phyloP scores from a whole-genome alignment of 1,140 invertebrate species.

The Drosophila burlai region DNA sequence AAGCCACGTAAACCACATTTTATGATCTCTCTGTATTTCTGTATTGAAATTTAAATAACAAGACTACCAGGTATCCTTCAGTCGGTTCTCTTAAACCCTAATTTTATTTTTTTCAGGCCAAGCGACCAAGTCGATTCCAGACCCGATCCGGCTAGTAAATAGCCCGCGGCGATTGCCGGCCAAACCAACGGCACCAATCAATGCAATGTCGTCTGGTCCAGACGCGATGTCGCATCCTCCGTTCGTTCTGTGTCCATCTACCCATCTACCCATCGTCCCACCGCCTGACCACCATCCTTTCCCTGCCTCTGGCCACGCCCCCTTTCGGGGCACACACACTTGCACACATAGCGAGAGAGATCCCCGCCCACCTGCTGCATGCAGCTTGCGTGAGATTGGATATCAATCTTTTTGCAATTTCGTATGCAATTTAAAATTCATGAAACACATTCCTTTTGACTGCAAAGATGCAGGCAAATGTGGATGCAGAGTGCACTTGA shows the following conservation, averaged over 20 bases:
- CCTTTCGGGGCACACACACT: neutral
- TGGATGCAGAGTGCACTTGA: slow-evolving; percentile 20
- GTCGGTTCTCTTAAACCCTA: neutral
- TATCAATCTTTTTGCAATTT: slow-evolving; percentile 85
- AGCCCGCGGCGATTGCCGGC: slow-evolving; percentile 55
- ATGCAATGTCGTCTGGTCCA: slow-evolving; percentile 63
- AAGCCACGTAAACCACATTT: neutral
- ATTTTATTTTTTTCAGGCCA: slow-evolving; percentile 4
- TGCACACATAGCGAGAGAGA: slow-evolving; percentile 6
- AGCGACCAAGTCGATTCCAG: slow-evolving; percentile 18
- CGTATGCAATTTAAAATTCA: slow-evolving; percentile 84
- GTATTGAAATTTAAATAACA: neutral
- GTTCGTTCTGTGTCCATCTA: slow-evolving; percentile 10
- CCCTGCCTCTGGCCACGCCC: slow-evolving; percentile 18
- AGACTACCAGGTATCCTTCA: neutral
- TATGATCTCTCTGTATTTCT: too few relatives aligned
- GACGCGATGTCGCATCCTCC: slow-evolving; percentile 50
- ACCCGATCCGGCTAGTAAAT: slow-evolving; percentile 50
- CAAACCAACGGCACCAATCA: slow-evolving; percentile 75
- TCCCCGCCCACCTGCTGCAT: slow-evolving; percentile 68
- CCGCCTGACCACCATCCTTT: slow-evolving; percentile 27
- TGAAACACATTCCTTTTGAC: slow-evolving; percentile 84
- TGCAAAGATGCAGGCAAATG: slow-evolving; percentile 82
- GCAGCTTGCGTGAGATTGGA: slow-evolving; percentile 83
- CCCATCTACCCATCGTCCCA: slow-evolving; percentile 3